Evolutionary conservation across 1,140 invertebrate species (phyloP).

Genomic region (Drosophila lacertosa): DNA sequence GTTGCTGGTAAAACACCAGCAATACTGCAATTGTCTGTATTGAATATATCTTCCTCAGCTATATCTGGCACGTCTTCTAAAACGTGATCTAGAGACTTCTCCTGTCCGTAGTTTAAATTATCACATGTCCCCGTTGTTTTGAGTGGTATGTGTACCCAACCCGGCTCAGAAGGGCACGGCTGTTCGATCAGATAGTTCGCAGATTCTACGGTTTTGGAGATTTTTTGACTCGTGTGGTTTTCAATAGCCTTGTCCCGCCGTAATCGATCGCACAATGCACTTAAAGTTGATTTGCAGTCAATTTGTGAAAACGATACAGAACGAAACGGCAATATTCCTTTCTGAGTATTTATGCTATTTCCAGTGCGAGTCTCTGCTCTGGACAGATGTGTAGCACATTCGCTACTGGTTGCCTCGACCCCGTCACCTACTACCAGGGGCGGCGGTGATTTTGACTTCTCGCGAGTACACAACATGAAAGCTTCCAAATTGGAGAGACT

Average conservation of each 20-base stretch:
- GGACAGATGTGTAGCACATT: slow-evolving; percentile 72
- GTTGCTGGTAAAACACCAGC: slow-evolving; percentile 52
- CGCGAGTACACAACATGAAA: slow-evolving; percentile 75
- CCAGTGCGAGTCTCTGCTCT: slow-evolving; percentile 86
- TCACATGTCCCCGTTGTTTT: slow-evolving; percentile 66
- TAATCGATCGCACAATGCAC: slow-evolving; percentile 75
- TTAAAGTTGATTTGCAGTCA: slow-evolving; percentile 86
- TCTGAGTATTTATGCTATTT: slow-evolving; percentile 85
- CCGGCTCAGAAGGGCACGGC: slow-evolving; percentile 50
- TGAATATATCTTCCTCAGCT: slow-evolving; percentile 77
- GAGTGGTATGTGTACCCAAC: slow-evolving; percentile 77
- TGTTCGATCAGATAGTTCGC: slow-evolving; percentile 4
- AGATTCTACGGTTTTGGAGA: background rate
- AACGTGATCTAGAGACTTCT: slow-evolving; percentile 72
- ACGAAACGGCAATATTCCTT: slow-evolving; percentile 87
- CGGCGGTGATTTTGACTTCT: slow-evolving; percentile 81
- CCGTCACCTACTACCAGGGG: slow-evolving; percentile 73
- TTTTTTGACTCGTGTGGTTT: slow-evolving; percentile 35
- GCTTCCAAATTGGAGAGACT: slow-evolving; percentile 83
- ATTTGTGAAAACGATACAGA: slow-evolving; percentile 94
- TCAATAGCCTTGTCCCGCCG: slow-evolving; percentile 75
- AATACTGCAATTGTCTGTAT: slow-evolving; percentile 59
- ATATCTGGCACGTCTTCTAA: slow-evolving; percentile 64
- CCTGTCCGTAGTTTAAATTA: slow-evolving; percentile 76
- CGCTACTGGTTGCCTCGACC: slow-evolving; percentile 72